phyloP scores from a whole-genome alignment of 2,113 vertebrate species.

The Phylloscopus trochilus region DNA sequence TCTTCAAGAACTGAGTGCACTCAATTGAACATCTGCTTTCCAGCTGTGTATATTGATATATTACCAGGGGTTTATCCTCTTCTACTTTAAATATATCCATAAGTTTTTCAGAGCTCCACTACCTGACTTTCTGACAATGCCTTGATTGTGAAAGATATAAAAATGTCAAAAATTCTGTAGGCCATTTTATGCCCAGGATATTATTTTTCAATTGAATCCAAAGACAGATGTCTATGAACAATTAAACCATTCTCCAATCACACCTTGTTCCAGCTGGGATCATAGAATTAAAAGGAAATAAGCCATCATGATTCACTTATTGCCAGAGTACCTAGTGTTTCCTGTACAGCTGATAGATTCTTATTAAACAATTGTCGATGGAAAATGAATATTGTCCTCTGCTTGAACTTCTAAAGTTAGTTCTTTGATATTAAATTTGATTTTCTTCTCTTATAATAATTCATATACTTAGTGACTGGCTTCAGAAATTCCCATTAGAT shows the following conservation, averaged over 20 bases:
- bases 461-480: constrained; percentile 60
- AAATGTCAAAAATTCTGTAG: constrained; percentile 72
- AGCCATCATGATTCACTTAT: constrained; percentile 79
- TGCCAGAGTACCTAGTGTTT: constrained; percentile 62
- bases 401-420: constrained; percentile 72
- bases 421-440: constrained; percentile 72
- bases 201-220: constrained; percentile 77
- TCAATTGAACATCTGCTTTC: constrained; percentile 78
- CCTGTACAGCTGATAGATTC: constrained; percentile 68
- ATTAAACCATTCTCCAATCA: constrained; percentile 76
- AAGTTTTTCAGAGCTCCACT: constrained; percentile 67
- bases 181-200: constrained; percentile 70
- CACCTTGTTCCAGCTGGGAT: constrained; percentile 80
- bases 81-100: constrained; percentile 68
- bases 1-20: constrained; percentile 69
- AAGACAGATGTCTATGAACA: constrained; percentile 81
- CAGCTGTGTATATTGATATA: constrained; percentile 81
- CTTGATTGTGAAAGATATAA: constrained; percentile 79
- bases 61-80: constrained; percentile 70
- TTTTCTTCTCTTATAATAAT: constrained; percentile 69
- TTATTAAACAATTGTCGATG: constrained; percentile 74
- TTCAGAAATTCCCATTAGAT: constrained; percentile 73
- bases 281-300: constrained; percentile 80
- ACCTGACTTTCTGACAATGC: constrained; percentile 76
- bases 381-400: constrained; percentile 73